Percentiles rank a stretch among this genome's conserved stretches.
These are phyloP conservation scores for Drosophila koepferae DNA, from an alignment of 2,888 invertebrate genomes.

Conservation along the genomic window DNA sequence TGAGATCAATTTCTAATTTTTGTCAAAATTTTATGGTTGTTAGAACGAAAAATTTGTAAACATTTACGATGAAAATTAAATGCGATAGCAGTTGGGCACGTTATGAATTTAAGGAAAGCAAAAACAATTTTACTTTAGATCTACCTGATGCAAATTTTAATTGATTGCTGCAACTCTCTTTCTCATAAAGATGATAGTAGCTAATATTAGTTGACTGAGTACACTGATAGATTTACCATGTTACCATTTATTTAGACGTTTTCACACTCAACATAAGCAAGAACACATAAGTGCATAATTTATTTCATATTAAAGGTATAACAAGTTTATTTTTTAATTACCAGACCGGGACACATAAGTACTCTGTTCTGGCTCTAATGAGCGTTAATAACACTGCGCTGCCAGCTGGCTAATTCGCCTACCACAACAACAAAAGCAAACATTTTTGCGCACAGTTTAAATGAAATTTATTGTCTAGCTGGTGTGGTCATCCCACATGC, in stretches of 20 bases:
- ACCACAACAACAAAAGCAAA: slow-evolving; percentile 24
- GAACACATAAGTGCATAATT: neutral
- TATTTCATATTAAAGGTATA: neutral
- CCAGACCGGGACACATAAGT: slow-evolving; percentile 13
- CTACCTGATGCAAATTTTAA: neutral
- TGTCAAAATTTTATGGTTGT: slow-evolving; percentile 42
- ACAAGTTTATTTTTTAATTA: slow-evolving; percentile 29
- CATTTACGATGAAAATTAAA: slow-evolving; percentile 14
- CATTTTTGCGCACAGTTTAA: slow-evolving; percentile 56
- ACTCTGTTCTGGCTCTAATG: slow-evolving; percentile 52
- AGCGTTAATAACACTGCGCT: slow-evolving; percentile 54
- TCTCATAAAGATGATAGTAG: neutral
- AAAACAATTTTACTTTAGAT: neutral
- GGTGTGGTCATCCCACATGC: slow-evolving; percentile 46
- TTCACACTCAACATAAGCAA: neutral
- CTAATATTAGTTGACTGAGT: neutral
- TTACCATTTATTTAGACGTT: neutral
- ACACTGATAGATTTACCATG: too few relatives aligned
- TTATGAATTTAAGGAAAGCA: neutral
- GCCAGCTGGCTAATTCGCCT: slow-evolving; percentile 32
- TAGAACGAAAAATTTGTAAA: slow-evolving; percentile 15
- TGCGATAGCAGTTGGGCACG: neutral
- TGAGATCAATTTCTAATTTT: slow-evolving; percentile 1
- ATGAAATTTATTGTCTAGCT: slow-evolving; percentile 72
- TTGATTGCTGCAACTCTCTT: neutral